These are phyloP conservation scores for Limenitis arthemis DNA, from an alignment of 2,888 invertebrate species.

Conservation along the genomic window DNA sequence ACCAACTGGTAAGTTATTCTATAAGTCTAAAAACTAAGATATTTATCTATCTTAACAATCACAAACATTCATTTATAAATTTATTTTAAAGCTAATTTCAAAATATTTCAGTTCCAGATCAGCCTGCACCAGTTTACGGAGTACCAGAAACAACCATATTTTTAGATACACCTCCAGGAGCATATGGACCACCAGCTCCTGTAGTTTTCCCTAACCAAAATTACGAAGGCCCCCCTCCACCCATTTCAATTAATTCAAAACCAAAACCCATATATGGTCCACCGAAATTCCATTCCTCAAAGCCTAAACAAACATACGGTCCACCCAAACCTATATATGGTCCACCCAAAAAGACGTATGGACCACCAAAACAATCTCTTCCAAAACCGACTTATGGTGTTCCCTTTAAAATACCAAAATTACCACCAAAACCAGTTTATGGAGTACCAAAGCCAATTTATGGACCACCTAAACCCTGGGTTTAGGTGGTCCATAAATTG, in stretches of 20 bases:
- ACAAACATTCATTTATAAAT: background rate
- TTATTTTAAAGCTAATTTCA: background rate
- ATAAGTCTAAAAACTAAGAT: background rate
- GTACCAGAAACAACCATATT: conserved; percentile 61
- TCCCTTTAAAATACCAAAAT: conserved; percentile 47
- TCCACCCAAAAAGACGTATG: conserved; percentile 46
- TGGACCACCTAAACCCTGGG: conserved; percentile 67
- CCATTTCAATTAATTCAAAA: conserved; percentile 45
- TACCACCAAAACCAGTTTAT: conserved; percentile 42
- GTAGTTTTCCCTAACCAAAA: conserved; percentile 48
- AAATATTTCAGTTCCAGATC: conserved; percentile 35
- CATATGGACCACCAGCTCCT: conserved; percentile 68
- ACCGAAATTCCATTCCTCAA: conserved; percentile 36
- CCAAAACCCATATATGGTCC: conserved; percentile 50
- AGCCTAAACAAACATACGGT: conserved; percentile 53
- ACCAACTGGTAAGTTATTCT: conserved; percentile 36
- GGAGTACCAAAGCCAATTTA: conserved; percentile 46
- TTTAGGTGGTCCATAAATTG: conserved; percentile 62
- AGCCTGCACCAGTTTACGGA: conserved; percentile 73
- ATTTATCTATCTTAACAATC: background rate
- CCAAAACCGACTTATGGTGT: conserved; percentile 49
- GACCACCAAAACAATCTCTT: conserved; percentile 42
- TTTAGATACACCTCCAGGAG: conserved; percentile 47
- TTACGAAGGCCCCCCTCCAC: conserved; percentile 69
- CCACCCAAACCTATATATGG: conserved; percentile 56